Percentiles rank a stretch among this genome's conserved stretches.
Conservation (phyloP, 1,140 invertebrate species). For the Aphaenogaster ashmeadi region DNA sequence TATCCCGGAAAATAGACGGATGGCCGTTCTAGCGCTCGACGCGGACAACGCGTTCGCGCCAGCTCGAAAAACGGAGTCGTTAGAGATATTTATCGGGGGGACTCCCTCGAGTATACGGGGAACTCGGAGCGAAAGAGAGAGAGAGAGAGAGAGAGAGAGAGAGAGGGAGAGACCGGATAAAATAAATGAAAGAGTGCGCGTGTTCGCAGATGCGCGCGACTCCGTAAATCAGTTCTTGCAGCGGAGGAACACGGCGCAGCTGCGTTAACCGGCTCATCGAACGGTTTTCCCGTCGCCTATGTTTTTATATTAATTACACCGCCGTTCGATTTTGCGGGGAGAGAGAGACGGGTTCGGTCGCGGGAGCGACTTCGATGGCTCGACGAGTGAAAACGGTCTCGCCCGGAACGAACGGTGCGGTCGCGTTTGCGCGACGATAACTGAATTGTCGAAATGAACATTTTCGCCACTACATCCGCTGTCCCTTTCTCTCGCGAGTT, state of each 20-base stretch:
- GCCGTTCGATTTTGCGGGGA: constrained; percentile 53
- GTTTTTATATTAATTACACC: constrained; percentile 68
- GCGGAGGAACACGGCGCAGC: constrained; percentile 32
- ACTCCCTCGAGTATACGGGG: neutral
- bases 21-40: neutral
- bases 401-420: neutral
- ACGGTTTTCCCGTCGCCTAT: constrained; percentile 23
- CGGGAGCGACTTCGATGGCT: neutral
- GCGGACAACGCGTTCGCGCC: neutral
- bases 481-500: neutral
- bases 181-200: constrained; percentile 35
- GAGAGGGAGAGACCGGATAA: neutral
- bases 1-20: neutral
- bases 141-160: too few species aligned
- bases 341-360: neutral
- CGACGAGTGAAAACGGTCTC: constrained; percentile 24
- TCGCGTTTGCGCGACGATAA: constrained; percentile 39
- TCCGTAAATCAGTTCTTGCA: constrained; percentile 62
- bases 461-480: neutral
- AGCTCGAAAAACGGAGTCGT: constrained; percentile 30
- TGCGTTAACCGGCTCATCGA: constrained; percentile 19
- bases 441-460: constrained; percentile 21
- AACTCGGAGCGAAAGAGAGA: neutral
- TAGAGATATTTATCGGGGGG: constrained; percentile 47
- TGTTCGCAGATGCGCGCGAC: constrained; percentile 42